Evolutionary conservation across 2,113 vertebrate species (phyloP), one percentile per base, ranked within the genome.

Genomic region (Campylomormyrus tamandua): DNA sequence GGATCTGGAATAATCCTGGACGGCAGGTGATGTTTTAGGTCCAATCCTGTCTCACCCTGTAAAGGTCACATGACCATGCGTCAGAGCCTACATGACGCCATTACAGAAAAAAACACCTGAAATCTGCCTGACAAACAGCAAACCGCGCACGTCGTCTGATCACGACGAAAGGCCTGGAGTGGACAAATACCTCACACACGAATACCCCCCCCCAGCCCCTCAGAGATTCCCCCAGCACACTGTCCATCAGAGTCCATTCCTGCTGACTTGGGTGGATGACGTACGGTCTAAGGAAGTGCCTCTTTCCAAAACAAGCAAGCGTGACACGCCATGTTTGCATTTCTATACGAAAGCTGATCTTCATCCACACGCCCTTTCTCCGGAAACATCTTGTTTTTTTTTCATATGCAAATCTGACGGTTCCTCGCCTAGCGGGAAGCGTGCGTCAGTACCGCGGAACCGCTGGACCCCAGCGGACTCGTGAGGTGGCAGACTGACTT

Each of bases 71-170:
- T 77, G 70, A 17, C 31, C 10, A 35, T 31, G 4, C 0, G 13
- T 35, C n/a, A 74, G 35, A 88, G 58, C 89, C 10, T 77, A 13
- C 35, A 35, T 35, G 31, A 77, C 3, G 13, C 31, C 70, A 39
- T 4, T 39, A 11, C 70, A 39, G 13, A 77, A 13, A 31, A 74
- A 74, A 74, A 35, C 27, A 74, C 66, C 31, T 31, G 66, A 74
- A 77, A 39, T 35, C 70, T 77, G 9, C 13, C 5, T 77, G 70
- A 39, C 70, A 39, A 39, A 77, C 11, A 74, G 27, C 66, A 62
- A 62, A 74, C 90, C 58, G 42, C 80, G 31, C 39, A 89, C 90
- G 89, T 91, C 58, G 62, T 89, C 86, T 89, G 89, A 92, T 91
- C 89, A 87, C 15, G 74, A 50, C 70, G 45, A 90, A 90, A 21